A percentile compares a stretch with the other conserved stretches of the same genome.
phyloP scores from a whole-genome alignment of 1,140 invertebrate genomes.

The Triops longicaudatus region DNA sequence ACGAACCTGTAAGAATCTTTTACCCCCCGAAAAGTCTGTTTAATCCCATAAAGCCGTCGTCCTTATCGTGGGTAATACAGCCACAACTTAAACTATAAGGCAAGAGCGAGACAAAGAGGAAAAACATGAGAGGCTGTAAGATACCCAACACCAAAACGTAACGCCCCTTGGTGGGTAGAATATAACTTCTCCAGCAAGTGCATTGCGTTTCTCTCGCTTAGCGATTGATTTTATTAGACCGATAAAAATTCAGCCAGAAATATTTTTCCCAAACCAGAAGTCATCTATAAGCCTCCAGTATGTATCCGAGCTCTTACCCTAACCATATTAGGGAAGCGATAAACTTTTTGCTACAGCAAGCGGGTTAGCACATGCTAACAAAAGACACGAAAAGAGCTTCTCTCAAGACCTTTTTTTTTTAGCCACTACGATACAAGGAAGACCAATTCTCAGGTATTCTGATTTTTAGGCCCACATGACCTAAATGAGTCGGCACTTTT shows the following conservation, averaged over 20 bases:
- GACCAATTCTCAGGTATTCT: too few species aligned
- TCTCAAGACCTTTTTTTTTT: not conserved
- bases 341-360: not conserved
- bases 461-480: not conserved
- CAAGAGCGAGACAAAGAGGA: not conserved
- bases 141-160: not conserved
- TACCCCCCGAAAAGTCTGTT: not conserved
- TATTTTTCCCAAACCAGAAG: too few species aligned
- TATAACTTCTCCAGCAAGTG: not conserved
- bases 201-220: not conserved
- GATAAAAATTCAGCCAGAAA: not conserved
- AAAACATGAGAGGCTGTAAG: too few species aligned
- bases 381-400: not conserved
- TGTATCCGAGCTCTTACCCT: not conserved
- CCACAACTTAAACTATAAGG: not conserved
- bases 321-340: not conserved
- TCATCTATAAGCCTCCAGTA: not conserved
- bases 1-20: not conserved
- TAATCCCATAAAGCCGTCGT: not conserved
- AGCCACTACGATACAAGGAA: too few species aligned
- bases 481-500: not conserved
- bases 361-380: not conserved
- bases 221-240: constrained; percentile 4
- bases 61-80: not conserved
- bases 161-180: not conserved